Evolutionary conservation across 2,797 vertebrate genomes (phyloP).

Genomic region (Gobio occitaniae): DNA sequence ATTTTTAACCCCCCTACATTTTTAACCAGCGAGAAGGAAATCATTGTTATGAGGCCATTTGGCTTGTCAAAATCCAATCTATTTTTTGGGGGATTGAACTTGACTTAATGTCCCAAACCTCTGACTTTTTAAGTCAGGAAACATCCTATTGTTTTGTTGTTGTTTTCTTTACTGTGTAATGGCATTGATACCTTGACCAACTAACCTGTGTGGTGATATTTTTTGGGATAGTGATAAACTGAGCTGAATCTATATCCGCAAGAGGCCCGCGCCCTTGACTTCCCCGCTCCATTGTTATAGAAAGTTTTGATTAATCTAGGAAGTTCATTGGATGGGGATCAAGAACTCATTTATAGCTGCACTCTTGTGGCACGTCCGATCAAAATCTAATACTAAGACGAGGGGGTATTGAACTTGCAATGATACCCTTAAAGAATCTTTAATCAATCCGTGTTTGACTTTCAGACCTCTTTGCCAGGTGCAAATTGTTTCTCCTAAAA

Average conservation of each 20-base stretch:
- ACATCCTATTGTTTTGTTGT: background rate
- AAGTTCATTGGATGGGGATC: constrained; percentile 68
- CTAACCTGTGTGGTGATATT: constrained; percentile 19
- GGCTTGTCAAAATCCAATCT: background rate
- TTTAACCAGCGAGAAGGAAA: background rate
- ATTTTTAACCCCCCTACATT: background rate
- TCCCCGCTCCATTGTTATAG: constrained; percentile 3
- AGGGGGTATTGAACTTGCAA: constrained; percentile 63
- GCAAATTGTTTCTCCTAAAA: constrained; percentile 58
- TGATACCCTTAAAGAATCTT: constrained; percentile 72
- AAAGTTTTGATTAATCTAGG: constrained; percentile 61
- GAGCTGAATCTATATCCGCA: background rate
- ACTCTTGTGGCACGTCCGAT: constrained; percentile 73
- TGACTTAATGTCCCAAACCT: background rate
- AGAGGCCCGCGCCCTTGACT: constrained; percentile 51
- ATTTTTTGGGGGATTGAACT: background rate
- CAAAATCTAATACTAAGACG: constrained; percentile 72
- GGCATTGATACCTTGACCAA: background rate
- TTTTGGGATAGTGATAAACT: constrained; percentile 31
- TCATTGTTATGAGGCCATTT: background rate
- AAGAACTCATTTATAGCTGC: constrained; percentile 73
- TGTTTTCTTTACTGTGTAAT: background rate
- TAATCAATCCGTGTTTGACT: constrained; percentile 65
- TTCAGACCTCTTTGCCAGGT: constrained; percentile 65
- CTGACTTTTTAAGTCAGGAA: background rate